phyloP scores from a whole-genome alignment of 2,888 invertebrate species.

The Glyphotaelius pellucidus region DNA sequence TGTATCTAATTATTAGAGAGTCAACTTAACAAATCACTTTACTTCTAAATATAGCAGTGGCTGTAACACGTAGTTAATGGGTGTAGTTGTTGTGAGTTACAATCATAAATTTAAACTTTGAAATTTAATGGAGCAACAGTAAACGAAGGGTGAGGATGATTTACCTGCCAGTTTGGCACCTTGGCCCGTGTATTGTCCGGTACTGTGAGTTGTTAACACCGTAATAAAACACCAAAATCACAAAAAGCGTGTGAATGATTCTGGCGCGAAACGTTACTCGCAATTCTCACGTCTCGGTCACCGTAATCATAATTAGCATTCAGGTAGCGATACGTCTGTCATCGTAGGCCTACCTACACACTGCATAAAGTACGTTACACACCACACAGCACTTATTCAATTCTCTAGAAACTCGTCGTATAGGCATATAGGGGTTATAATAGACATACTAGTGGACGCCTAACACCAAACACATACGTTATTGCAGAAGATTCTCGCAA shows the following conservation, averaged over 20 bases:
- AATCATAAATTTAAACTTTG: neutral
- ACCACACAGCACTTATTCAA: neutral
- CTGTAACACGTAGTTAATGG: neutral
- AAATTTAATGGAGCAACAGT: neutral
- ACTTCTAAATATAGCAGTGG: neutral
- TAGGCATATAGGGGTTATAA: neutral
- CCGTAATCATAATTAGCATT: conserved; percentile 33
- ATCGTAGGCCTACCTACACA: conserved; percentile 26
- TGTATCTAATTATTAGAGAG: neutral
- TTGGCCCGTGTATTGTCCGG: neutral
- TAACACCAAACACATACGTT: neutral
- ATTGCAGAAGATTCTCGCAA: neutral
- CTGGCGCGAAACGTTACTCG: conserved; percentile 14
- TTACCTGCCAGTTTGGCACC: neutral
- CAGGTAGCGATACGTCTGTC: conserved; percentile 33
- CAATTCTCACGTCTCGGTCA: conserved; percentile 41
- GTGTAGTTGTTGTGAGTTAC: neutral
- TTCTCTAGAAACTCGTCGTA: conserved; percentile 20
- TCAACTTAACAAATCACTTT: neutral
- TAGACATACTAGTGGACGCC: neutral
- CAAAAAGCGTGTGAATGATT: conserved; percentile 49
- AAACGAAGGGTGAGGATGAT: neutral
- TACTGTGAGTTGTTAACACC: neutral
- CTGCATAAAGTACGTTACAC: no score
- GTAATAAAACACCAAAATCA: conserved; percentile 11